Base-by-base conservation (phyloP, 2,888 invertebrate species). In the Tetramorium bicarinatum region DNA sequence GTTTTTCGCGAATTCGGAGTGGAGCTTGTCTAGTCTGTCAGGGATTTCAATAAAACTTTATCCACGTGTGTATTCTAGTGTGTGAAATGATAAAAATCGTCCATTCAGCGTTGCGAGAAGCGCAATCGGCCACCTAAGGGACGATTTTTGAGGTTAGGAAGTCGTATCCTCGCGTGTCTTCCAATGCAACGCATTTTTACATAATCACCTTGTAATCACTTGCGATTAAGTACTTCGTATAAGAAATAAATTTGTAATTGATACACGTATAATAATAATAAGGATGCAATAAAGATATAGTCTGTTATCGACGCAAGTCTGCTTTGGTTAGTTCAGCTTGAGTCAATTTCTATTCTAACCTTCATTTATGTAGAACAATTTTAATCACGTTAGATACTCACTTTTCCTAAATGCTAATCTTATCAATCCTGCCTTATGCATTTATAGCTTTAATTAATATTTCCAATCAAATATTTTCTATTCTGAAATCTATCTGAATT, bases 111-210 rank as follows among this genome's bases (percentile, higher is more conserved):
- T 2, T 2, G 44, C 29, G 25, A 47, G 18, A 49, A 29, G 9
- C 29, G 0, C 1, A 29, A 29, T 64, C 29, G 11, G 29, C 11
- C 18, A 9, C 38, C 2, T 18, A 62, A 41, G 18, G 13, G 44
- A 18, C 15, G n/a, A 18, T 44, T 66, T 66, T 69, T 69, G n/a
- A 49, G 47, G 49, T 69, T 49, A 69, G n/a, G 13, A 69, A 69
- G 34, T 47, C 11, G 4, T 21, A 38, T 25, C 9, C 25, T 18
- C 15, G 15, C 13, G 25, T 25, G 25, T 66, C 66, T 66, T 77
- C 76, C 41, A 52, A 21, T 47, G 3, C 38, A 62, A 49, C 1
- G 3, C 38, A 11, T 52, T 75, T 76, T 64, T 64, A 64, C n/a
- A 52, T 64, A 25, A 77, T 18, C 3, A 54, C 11, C 9, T 52